Conservation (phyloP, 2,888 invertebrate species). For the Parelbella ahira region DNA sequence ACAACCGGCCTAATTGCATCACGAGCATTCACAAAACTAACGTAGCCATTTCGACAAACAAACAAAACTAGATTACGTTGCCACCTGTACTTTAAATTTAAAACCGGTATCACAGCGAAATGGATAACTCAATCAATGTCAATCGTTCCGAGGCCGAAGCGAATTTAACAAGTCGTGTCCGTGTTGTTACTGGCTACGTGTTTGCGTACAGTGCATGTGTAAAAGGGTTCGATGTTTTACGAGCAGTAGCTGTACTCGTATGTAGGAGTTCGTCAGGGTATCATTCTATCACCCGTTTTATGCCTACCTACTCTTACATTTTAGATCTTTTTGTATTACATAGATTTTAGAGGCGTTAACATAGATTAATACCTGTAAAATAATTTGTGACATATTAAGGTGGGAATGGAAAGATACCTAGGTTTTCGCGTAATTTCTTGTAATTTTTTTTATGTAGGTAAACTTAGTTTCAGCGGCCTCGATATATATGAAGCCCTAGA, state of each 20-base stretch:
- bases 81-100: slow-evolving; percentile 33
- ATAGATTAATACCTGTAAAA: too few relatives aligned
- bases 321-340: too few relatives aligned
- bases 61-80: slow-evolving; percentile 26
- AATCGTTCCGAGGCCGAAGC: slow-evolving; percentile 53
- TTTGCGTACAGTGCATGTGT: slow-evolving; percentile 30
- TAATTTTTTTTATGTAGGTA: too few relatives aligned
- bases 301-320: too few relatives aligned
- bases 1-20: slow-evolving; percentile 23
- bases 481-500: too few relatives aligned
- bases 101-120: slow-evolving; percentile 37
- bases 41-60: slow-evolving; percentile 23
- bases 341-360: too few relatives aligned
- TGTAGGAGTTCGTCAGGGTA: background rate
- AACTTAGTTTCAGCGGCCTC: too few relatives aligned
- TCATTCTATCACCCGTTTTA: slow-evolving; percentile 2
- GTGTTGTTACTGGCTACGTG: slow-evolving; percentile 38
- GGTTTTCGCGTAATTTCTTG: too few relatives aligned
- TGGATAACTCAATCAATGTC: slow-evolving; percentile 74
- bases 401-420: too few relatives aligned
- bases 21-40: slow-evolving; percentile 22
- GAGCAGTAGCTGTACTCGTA: too few relatives aligned
- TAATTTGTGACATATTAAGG: too few relatives aligned
- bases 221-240: slow-evolving; percentile 34
- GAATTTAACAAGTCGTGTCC: slow-evolving; percentile 64